Percentiles rank a stretch among this genome's conserved stretches.
Conservation (phyloP, 2,113 vertebrate genomes). For the Ammospiza nelsoni region DNA sequence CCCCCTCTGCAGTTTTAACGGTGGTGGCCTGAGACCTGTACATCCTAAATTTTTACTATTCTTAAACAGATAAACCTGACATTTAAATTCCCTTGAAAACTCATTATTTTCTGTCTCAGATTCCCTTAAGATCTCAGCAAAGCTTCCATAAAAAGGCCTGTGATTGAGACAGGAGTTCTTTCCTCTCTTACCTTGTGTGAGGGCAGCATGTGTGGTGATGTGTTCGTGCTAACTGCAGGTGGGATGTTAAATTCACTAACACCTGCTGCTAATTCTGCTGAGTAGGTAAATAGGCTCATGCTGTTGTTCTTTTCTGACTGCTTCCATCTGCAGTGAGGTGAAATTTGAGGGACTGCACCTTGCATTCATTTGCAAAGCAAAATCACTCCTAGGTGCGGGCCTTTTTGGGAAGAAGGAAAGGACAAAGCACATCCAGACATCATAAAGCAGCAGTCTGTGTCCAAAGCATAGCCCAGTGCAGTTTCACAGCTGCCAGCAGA, state of each 20-base stretch:
- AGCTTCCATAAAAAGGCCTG: background rate
- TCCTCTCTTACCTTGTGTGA: background rate
- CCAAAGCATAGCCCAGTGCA: background rate
- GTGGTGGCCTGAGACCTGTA: background rate
- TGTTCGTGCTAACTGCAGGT: background rate
- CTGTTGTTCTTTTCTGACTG: background rate
- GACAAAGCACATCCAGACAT: background rate
- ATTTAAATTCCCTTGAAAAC: background rate
- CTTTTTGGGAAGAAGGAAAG: background rate
- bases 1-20: background rate
- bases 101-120: background rate
- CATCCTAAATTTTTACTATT: background rate
- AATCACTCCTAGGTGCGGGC: background rate
- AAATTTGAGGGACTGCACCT: background rate
- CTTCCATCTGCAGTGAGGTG: background rate
- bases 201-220: background rate
- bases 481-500: conserved; percentile 23
- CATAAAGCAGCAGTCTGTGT: background rate
- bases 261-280: background rate
- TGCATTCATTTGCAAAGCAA: background rate
- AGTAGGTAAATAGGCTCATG: background rate
- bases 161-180: background rate
- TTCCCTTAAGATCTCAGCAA: background rate
- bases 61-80: background rate
- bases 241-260: background rate